Conservation (phyloP, 2,888 invertebrate genomes). For the Dynastes tityus region DNA sequence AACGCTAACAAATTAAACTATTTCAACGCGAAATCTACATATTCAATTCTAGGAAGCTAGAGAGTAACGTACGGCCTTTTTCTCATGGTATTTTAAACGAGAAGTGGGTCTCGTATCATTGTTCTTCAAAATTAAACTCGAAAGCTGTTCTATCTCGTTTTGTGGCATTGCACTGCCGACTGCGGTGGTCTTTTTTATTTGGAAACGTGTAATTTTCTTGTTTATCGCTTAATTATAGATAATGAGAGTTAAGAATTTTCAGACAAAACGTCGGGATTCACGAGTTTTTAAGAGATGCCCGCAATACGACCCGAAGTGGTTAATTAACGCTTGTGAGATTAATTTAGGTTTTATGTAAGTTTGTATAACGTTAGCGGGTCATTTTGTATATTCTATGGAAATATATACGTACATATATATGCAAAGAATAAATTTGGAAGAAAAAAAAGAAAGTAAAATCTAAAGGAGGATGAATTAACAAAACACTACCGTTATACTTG, state of each 20-base stretch:
- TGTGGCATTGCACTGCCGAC: background rate
- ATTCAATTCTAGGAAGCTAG: background rate
- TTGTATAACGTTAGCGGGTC: too few species aligned
- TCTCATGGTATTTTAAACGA: conserved; percentile 4
- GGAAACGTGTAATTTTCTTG: conserved; percentile 27
- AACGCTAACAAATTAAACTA: conserved; percentile 24
- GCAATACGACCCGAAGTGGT: background rate
- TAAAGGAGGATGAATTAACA: too few species aligned
- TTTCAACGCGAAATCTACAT: conserved; percentile 17
- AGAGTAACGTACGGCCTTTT: background rate
- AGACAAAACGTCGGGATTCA: conserved; percentile 33
- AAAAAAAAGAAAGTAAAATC: too few species aligned
- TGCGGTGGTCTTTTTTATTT: conserved; percentile 16
- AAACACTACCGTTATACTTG: too few species aligned
- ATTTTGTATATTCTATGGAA: too few species aligned
- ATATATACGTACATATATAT: too few species aligned
- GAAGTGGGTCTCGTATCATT: conserved; percentile 14
- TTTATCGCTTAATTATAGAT: conserved; percentile 37
- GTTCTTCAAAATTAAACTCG: background rate
- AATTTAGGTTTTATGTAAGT: background rate
- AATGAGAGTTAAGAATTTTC: conserved; percentile 24
- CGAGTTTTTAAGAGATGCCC: conserved; percentile 12
- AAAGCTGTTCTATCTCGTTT: background rate
- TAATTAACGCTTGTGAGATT: conserved; percentile 6
- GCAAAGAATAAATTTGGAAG: too few species aligned